phyloP scores from a whole-genome alignment of 2,888 invertebrate species.

The Nomada fabriciana region DNA sequence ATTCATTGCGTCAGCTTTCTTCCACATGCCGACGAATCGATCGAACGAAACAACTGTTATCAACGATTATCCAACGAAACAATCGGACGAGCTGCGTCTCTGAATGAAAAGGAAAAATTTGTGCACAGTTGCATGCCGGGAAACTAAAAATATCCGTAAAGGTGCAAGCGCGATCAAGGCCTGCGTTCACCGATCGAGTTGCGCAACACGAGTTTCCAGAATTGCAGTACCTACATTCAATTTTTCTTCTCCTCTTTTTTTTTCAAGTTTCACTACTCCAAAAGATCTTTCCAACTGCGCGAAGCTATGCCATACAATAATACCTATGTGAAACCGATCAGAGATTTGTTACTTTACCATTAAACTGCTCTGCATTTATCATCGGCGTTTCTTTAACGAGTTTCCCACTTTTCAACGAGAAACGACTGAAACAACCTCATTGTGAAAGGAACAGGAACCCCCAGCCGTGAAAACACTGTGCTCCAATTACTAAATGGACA shows the following conservation, averaged over 20 bases:
- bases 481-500: no score
- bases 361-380: not conserved
- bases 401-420: not conserved
- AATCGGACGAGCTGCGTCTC: not conserved
- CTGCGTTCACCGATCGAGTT: slow-evolving; percentile 43
- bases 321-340: not conserved
- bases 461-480: no score
- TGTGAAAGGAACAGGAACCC: no score
- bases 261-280: not conserved
- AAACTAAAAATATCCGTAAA: slow-evolving; percentile 25
- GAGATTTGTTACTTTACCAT: not conserved
- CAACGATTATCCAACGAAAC: not conserved
- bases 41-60: not conserved
- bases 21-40: not conserved
- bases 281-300: not conserved
- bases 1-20: no score
- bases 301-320: not conserved
- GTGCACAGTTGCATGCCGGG: not conserved
- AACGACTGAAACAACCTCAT: no score
- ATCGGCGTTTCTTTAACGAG: not conserved
- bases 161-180: slow-evolving; percentile 52
- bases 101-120: not conserved
- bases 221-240: slow-evolving; percentile 18
- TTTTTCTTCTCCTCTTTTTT: not conserved
- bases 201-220: slow-evolving; percentile 41